A percentile compares a stretch with the other conserved stretches of the same genome.
These are phyloP conservation scores for Oplegnathus fasciatus DNA, from an alignment of 2,113 vertebrate species.

Conservation along the genomic window DNA sequence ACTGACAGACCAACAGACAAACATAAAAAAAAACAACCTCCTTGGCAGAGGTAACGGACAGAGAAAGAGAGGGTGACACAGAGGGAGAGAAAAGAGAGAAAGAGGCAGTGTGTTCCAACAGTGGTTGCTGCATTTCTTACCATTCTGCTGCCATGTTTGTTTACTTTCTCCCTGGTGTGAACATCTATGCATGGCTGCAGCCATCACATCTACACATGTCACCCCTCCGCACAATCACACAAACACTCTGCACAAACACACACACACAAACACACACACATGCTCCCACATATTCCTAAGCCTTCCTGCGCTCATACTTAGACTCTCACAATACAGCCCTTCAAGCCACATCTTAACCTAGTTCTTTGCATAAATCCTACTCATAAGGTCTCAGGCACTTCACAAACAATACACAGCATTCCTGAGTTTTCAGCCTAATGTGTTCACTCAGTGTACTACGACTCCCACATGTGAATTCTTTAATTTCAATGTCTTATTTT, in stretches of 20 bases:
- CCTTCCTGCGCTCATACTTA: constrained; percentile 56
- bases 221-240: constrained; percentile 62
- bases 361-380: constrained; percentile 74
- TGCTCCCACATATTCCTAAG: constrained; percentile 54
- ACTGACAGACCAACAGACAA: background rate
- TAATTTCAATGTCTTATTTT: background rate
- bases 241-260: constrained; percentile 51
- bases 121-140: constrained; percentile 47
- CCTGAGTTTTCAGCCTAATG: constrained; percentile 41
- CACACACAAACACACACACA: background rate
- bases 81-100: background rate
- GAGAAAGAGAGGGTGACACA: background rate
- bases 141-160: constrained; percentile 77
- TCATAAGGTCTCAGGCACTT: constrained; percentile 68
- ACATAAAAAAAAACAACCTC: background rate
- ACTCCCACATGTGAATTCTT: background rate
- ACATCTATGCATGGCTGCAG: constrained; percentile 82
- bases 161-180: constrained; percentile 80
- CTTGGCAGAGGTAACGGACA: background rate
- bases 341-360: constrained; percentile 82
- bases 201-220: constrained; percentile 81
- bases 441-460: constrained; percentile 27
- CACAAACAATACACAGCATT: constrained; percentile 49
- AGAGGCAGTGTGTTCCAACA: background rate
- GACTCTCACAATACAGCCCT: constrained; percentile 76